Conservation (phyloP, 2,888 invertebrate genomes). For the Nysson spinosus region DNA sequence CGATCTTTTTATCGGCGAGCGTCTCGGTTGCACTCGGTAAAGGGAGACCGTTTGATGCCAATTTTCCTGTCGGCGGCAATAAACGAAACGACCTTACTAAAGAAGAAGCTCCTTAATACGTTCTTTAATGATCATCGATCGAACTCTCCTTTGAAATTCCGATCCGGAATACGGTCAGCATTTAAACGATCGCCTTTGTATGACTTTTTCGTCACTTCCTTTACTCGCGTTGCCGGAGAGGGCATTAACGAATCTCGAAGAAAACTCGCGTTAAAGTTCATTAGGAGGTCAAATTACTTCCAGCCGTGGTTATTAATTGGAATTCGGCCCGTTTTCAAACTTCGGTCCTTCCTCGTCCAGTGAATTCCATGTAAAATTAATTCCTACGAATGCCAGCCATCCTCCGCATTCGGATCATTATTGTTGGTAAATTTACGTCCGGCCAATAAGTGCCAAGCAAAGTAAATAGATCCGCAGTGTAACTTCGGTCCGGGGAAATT, state of each 20-base stretch:
- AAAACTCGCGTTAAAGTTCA: slow-evolving; percentile 2
- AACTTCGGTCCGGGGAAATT: neutral
- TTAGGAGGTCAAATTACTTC: no score
- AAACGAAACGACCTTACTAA: slow-evolving; percentile 24
- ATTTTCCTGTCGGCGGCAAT: slow-evolving; percentile 12
- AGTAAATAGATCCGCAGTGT: slow-evolving; percentile 2
- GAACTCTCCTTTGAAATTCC: slow-evolving; percentile 49
- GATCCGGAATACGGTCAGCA: slow-evolving; percentile 17
- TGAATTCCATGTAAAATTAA: neutral
- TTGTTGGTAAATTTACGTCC: slow-evolving; percentile 15
- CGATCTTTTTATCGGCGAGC: neutral
- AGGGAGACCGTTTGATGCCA: slow-evolving; percentile 4
- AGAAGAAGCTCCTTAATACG: slow-evolving; percentile 32
- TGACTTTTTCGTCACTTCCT: slow-evolving; percentile 2
- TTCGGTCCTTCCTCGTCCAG: no score
- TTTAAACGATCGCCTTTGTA: slow-evolving; percentile 34
- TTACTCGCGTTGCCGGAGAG: neutral
- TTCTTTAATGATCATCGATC: slow-evolving; percentile 46
- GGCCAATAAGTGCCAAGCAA: slow-evolving; percentile 3
- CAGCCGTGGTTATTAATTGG: no score
- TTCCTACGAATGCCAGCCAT: neutral
- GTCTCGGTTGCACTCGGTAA: no score
- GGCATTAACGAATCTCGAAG: neutral
- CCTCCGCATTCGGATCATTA: neutral
- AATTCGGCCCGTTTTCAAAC: no score